phyloP scores from a whole-genome alignment of 1,140 invertebrate species.

The Chironomus striatipennis region DNA sequence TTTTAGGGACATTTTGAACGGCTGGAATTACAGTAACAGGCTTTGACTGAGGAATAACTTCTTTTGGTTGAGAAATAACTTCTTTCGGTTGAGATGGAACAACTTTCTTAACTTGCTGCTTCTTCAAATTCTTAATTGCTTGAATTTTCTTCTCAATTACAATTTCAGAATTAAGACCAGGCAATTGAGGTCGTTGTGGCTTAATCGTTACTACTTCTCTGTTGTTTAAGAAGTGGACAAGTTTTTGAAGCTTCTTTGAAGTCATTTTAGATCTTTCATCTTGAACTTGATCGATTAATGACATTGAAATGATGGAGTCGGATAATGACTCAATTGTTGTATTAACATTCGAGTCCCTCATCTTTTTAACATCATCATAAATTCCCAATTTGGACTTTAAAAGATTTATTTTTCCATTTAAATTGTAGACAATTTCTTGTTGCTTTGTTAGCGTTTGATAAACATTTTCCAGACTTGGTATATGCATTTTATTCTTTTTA shows the following conservation, averaged over 20 bases:
- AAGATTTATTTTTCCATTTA: conserved; percentile 41
- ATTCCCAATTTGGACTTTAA: conserved; percentile 38
- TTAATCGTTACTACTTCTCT: conserved; percentile 34
- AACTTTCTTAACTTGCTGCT: not conserved
- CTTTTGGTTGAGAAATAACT: not conserved
- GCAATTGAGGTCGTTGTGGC: conserved; percentile 36
- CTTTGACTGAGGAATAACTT: not conserved
- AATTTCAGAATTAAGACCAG: conserved; percentile 37
- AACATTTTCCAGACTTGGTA: conserved; percentile 54
- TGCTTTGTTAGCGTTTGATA: conserved; percentile 57
- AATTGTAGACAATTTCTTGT: conserved; percentile 48
- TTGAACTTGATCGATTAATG: conserved; percentile 31
- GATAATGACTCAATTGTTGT: conserved; percentile 31
- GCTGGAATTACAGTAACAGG: not conserved
- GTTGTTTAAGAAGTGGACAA: conserved; percentile 29
- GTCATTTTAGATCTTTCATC: conserved; percentile 31
- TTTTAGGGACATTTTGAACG: not conserved
- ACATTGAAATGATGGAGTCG: conserved; percentile 37
- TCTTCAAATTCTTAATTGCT: not conserved
- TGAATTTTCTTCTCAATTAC: conserved; percentile 30
- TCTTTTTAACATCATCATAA: conserved; percentile 26
- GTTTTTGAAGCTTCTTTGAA: conserved; percentile 30
- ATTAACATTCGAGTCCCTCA: not conserved
- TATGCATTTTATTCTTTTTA: conserved; percentile 40
- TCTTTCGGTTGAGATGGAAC: not conserved